Base-by-base conservation (phyloP, 1,140 invertebrate genomes). In the Platyscapa corneri region DNA sequence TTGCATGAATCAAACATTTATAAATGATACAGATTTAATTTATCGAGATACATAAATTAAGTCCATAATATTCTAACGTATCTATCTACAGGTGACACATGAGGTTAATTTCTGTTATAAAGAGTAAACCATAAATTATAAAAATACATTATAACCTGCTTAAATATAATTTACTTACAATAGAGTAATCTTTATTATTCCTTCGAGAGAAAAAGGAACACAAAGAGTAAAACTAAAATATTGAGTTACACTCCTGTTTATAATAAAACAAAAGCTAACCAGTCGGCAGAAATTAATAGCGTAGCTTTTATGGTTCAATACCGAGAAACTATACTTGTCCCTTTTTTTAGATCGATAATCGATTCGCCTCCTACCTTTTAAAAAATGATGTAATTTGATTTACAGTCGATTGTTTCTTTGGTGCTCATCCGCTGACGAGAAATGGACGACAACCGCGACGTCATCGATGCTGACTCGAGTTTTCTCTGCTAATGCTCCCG, bases 331-430 rank as follows among this genome's bases (percentile, higher is more conserved):
- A 32, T n/a, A 27, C 27, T 20, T 37, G 37, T 84, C 83, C 83
- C 76, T 84, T 84, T 79, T n/a, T 84, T 79, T 37, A 78, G 60
- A 84, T 39, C 34, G 46, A 37, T n/a, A 53, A 53, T 42, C 70
- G 37, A 70, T 70, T 70, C 34, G 34, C 32, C 67, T 70, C 67
- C 39, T 46, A 42, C 64, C 60, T 49, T 32, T 5, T 49, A 18
- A 80, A 75, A 78, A 77, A 67, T 85, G 84, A 82, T 49, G 84
- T 85, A 85, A 85, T 85, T 81, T 85, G 84, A 85, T 81, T 85
- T 85, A 85, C 60, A 76, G 37, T 76, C 84, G 56, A 85, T 85
- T 85, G 84, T 85, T 78, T 79, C 78, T 16, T 56, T 70, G 0
- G 32, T 37, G 42, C 60, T 39, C 64, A 14, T 83, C 82, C 34